Evolutionary conservation across 2,113 vertebrate species (phyloP), one percentile per base, ranked within the genome.

Genomic region (Eulemur rufifrons): DNA sequence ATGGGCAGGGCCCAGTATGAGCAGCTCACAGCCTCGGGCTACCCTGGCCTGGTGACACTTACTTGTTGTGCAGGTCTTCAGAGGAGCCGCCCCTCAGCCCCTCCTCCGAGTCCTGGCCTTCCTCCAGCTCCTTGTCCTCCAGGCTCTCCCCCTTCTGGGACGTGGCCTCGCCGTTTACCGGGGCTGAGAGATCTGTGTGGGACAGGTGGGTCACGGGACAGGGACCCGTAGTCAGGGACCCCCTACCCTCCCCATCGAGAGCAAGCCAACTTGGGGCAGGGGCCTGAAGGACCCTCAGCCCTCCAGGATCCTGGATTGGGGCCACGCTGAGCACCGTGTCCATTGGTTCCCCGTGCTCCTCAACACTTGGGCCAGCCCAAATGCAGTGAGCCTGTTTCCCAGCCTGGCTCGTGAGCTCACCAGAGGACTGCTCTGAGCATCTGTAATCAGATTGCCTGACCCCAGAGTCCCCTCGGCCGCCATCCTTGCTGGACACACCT

Each of bases 131-230:
- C 97, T 98, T 98, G 88, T 98, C 98, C 18, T 98, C 98, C 0
- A 94, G 82, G 37, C 94, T 80, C 76, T 99, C 98, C 0, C 96
- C 98, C 56, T 99, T 99, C 96, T 99, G 98, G 71, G 98, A 97
- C 47, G 98, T 89, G 0, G 99, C 99, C 89, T 99, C 99, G 0
- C 99, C 99, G 0, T 99, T 99, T 89, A 99, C 98, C 1, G 99
- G 99, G 3, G 97, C 97, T 0, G 98, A 96, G n/a, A 98, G 97
- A 66, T 99, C 99, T 99, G 64, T 9, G 21, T 9, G 15, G 54
- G 45, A 88, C 23, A 78, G 6, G 86, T 6, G n/a, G 3, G 0
- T 17, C 59, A 3, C 25, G 34, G 47, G 50, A 32, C 23, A 42
- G 39, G 39, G 39, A 39, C 39, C 42, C 6, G 42, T 42, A 4